Base-by-base conservation (phyloP, 2,113 vertebrate species). In the Vulpes lagopus region DNA sequence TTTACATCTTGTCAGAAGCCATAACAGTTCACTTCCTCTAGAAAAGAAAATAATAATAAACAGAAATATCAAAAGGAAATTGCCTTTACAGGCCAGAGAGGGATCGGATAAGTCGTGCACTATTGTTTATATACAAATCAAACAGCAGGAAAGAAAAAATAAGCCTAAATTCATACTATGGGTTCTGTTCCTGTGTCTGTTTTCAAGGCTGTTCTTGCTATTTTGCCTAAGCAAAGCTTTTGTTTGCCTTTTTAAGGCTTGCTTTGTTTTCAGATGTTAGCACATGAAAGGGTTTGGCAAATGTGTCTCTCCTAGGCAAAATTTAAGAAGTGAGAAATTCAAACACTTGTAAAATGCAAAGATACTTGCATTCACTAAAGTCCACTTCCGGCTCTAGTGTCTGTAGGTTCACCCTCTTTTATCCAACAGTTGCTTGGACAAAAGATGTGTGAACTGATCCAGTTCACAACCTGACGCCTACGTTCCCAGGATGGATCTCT, bases 221-320 rank as follows among this genome's bases (percentile, higher is more conserved):
- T 94, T 97, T 97, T 94, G 65, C 80, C 81, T 82, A 82, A 94
- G 91, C 55, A 96, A 96, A 97, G 87, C 57, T 94, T 96, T 94
- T 95, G 30, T 97, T 97, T 97, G 94, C 53, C 84, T 85, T 91
- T 35, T 86, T 69, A 97, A 95, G 69, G 65, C 94, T 97, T 92
- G 67, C 89, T 88, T 92, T 96, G 79, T 84, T 96, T 89, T 84
- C 60, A 93, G 57, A 86, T 81, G n/a, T 93, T 89, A 94, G 51
- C 82, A 94, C 59, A 57, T 60, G 55, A 97, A 89, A 86, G 43
- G 65, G 43, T 89, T 97, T 98, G 43, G 79, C 57, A 91, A 97
- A 94, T 7, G 90, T 62, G 51, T 51, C 53, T 89, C 59, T 85
- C 65, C 55, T 74, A 96, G 62, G 65, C 81, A 80, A 96, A 87